These are phyloP conservation scores for Platysteira castanea DNA, from an alignment of 2,113 vertebrate species.

Conservation along the genomic window DNA sequence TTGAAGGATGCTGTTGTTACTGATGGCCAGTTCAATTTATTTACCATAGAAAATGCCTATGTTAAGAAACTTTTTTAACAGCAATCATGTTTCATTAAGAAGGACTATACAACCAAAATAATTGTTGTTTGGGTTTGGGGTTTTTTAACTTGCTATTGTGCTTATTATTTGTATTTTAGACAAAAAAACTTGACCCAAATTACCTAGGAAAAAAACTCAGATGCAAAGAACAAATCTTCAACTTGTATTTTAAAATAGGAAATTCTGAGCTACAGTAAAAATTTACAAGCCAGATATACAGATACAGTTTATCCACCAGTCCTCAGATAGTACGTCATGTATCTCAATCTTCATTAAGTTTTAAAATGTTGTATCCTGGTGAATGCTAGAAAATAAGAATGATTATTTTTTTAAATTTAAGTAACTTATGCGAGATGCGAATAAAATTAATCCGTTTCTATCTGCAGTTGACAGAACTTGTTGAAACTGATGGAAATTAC, in stretches of 20 bases:
- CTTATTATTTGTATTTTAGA: neutral
- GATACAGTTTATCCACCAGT: neutral
- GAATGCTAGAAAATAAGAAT: neutral
- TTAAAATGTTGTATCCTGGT: neutral
- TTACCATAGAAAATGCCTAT: neutral
- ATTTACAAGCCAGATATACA: neutral
- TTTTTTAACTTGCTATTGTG: neutral
- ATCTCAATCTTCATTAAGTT: neutral
- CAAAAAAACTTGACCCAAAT: neutral
- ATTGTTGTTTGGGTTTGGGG: neutral
- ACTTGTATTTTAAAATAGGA: neutral
- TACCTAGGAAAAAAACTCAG: neutral
- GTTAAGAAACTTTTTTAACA: neutral
- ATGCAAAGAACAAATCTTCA: neutral
- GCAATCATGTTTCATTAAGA: neutral
- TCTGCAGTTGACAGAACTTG: neutral
- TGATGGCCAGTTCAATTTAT: neutral
- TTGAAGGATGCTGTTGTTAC: neutral
- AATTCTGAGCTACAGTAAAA: neutral
- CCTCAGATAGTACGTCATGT: neutral
- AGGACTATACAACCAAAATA: neutral
- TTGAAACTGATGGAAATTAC: neutral
- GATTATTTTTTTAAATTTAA: neutral
- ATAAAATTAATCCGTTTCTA: neutral
- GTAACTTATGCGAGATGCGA: neutral